These are phyloP conservation scores for Geophilus truncorum DNA, from an alignment of 2,888 invertebrate species.

Conservation along the genomic window DNA sequence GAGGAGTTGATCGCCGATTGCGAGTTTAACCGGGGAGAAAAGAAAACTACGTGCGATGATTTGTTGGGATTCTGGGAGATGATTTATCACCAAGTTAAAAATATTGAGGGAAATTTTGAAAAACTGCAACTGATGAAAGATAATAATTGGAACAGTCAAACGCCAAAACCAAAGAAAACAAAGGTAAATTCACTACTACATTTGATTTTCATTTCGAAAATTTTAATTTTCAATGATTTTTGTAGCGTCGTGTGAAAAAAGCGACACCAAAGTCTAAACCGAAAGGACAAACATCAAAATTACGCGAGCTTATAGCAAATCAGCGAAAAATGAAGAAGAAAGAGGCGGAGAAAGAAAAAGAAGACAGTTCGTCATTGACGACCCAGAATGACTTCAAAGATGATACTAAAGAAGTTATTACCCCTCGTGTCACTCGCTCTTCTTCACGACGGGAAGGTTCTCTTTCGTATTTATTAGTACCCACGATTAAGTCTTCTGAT, in stretches of 20 bases:
- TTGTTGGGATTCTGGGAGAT: constrained; percentile 54
- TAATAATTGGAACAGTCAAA: background rate
- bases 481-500: background rate
- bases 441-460: background rate
- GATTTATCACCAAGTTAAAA: constrained; percentile 49
- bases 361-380: background rate
- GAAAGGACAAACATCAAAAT: background rate
- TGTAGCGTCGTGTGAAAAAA: background rate
- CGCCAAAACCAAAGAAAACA: background rate
- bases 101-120: background rate
- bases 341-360: background rate
- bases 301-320: background rate
- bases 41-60: constrained; percentile 48
- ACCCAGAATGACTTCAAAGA: background rate
- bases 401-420: too few relatives aligned
- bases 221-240: background rate
- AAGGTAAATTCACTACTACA: background rate
- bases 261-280: background rate
- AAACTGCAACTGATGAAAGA: background rate
- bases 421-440: background rate
- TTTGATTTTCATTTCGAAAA: background rate
- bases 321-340: background rate
- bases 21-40: constrained; percentile 48
- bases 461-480: background rate
- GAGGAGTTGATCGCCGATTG: constrained; percentile 49